Conservation (phyloP, 1,140 invertebrate genomes). For the Centruroides vittatus region DNA sequence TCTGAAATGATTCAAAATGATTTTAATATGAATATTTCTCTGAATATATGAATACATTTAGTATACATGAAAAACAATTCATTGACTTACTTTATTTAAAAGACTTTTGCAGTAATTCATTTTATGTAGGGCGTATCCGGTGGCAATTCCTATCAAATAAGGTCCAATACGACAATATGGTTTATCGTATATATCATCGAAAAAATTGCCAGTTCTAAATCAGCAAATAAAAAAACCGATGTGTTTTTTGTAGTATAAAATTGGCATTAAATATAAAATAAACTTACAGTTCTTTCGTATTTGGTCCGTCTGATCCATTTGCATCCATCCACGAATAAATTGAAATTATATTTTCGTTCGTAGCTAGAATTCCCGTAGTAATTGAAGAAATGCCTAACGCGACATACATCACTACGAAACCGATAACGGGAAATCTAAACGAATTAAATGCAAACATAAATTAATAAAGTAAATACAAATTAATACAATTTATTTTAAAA, state of each 20-base stretch:
- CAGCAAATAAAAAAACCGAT: not conserved
- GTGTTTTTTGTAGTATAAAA: not conserved
- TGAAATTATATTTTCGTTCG: too few species aligned
- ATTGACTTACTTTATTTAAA: conserved; percentile 14
- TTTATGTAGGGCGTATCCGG: conserved; percentile 29
- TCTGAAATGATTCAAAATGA: too few species aligned
- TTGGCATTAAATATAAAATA: not conserved
- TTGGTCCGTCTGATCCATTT: too few species aligned
- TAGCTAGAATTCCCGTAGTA: too few species aligned
- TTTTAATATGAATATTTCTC: not conserved
- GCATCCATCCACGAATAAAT: too few species aligned
- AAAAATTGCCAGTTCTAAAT: conserved; percentile 36
- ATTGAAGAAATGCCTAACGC: too few species aligned
- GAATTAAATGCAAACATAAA: too few species aligned
- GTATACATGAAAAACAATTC: not conserved
- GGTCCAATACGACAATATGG: conserved; percentile 38
- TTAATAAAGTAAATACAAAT: too few species aligned
- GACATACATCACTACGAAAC: too few species aligned
- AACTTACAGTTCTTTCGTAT: not conserved
- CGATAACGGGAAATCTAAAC: too few species aligned
- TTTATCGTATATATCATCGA: conserved; percentile 75
- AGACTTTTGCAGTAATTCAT: conserved; percentile 5
- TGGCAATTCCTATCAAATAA: conserved; percentile 35
- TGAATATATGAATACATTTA: not conserved
- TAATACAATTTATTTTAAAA: not conserved